Evolutionary conservation across 2,113 vertebrate genomes (phyloP).

Genomic region (Alaudala cheleensis): DNA sequence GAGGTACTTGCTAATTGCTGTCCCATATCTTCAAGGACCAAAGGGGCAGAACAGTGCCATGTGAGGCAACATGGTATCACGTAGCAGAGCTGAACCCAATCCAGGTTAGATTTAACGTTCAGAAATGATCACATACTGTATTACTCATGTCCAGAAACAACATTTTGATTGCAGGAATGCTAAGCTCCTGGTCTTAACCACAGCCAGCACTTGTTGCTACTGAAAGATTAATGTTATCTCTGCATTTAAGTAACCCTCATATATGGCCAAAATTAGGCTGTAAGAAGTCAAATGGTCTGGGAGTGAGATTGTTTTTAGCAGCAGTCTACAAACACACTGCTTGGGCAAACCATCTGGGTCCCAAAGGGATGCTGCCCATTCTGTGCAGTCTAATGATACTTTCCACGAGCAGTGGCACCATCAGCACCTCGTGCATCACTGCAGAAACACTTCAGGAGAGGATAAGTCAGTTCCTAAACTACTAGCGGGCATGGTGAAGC

Average conservation of each 20-base stretch:
- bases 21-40: slow-evolving; percentile 50
- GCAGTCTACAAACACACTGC: slow-evolving; percentile 41
- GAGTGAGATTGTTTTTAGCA: slow-evolving; percentile 66
- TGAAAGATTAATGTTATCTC: slow-evolving; percentile 79
- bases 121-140: slow-evolving; percentile 41
- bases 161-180: slow-evolving; percentile 74
- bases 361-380: slow-evolving; percentile 11
- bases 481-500: not conserved
- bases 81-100: slow-evolving; percentile 44
- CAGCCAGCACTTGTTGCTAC: slow-evolving; percentile 67
- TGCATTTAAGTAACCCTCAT: slow-evolving; percentile 72
- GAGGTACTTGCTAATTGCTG: slow-evolving; percentile 42
- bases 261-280: slow-evolving; percentile 78
- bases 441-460: not conserved
- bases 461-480: not conserved
- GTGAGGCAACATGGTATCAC: slow-evolving; percentile 13
- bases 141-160: slow-evolving; percentile 54
- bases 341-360: slow-evolving; percentile 26
- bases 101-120: slow-evolving; percentile 62
- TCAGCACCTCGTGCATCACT: not conserved
- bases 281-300: slow-evolving; percentile 35
- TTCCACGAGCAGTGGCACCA: not conserved
- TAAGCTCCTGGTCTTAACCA: slow-evolving; percentile 64
- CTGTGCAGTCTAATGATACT: not conserved
- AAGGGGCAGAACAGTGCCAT: not conserved